Evolutionary conservation across 2,797 vertebrate genomes (phyloP), one percentile per base, ranked within the genome.

Genomic region (Sebastes minor): DNA sequence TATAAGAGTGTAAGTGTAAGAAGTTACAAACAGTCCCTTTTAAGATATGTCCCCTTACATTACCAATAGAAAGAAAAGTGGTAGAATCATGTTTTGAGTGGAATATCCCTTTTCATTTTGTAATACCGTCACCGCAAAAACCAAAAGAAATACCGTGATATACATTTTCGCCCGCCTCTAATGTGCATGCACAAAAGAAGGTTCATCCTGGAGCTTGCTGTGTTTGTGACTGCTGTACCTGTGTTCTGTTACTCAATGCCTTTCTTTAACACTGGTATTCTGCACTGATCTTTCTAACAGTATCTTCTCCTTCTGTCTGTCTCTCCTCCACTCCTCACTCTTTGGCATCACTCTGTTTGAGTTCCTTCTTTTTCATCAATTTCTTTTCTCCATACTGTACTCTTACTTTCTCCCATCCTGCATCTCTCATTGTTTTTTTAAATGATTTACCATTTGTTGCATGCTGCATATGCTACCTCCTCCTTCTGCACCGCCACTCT

Each of bases 361-460:
- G 75, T 85, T 91, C 18, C 61, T 59, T 57, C 52, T 57, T 71
- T 38, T 78, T 73, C 49, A 81, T 71, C 55, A 20, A 68, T 87
- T 30, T 76, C 71, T 70, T 94, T 95, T 93, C n/a, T 70, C 49
- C 77, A 85, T 96, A 95, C 94, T 95, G 82, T 94, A 89, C 93
- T 96, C 84, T 95, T 62, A 72, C 82, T 82, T 94, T 20, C 93
- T 94, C 95, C 90, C 96, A 92, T 95, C 87, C 75, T 88, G 91
- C 93, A 96, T 96, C 80, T 95, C 27, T 90, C 95, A 86, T 95
- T 96, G 62, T 42, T 88, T 67, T 89, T 38, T 20, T 96, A 27
- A 30, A 96, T 91, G 59, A 86, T 97, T 96, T 96, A 92, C 94
- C 95, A 96, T 96, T 95, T 95, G 95, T 96, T 94, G 56, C 57